Conservation (phyloP, 2,113 vertebrate species). For the Prietella phreatophila region DNA sequence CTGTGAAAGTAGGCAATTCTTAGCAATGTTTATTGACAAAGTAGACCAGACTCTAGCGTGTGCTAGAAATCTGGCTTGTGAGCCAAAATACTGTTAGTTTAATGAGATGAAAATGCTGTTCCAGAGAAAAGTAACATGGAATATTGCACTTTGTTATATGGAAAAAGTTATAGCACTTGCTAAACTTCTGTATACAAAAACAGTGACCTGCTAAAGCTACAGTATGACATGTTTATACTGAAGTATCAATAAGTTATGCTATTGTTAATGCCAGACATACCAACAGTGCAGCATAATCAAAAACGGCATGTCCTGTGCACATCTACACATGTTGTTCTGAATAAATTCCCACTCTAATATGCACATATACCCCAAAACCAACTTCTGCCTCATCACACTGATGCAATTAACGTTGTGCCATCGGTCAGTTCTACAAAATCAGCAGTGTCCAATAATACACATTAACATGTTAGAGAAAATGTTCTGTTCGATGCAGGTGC, state of each 20-base stretch:
- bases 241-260: background rate
- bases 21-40: background rate
- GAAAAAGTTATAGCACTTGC: background rate
- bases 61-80: background rate
- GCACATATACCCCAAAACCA: background rate
- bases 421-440: conserved; percentile 16
- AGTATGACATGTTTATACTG: background rate
- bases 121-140: background rate
- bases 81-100: background rate
- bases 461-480: conserved; percentile 31
- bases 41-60: background rate
- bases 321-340: background rate
- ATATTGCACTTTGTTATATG: background rate
- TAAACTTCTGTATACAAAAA: background rate
- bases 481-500: conserved; percentile 33
- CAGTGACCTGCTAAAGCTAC: background rate
- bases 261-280: background rate
- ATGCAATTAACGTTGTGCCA: conserved; percentile 23
- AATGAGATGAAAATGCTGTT: background rate
- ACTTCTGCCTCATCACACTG: conserved; percentile 6
- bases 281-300: background rate
- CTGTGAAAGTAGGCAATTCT: background rate
- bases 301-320: background rate
- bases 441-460: background rate
- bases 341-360: background rate